These are phyloP conservation scores for Fragum fragum DNA, from an alignment of 2,888 invertebrate genomes.

Conservation along the genomic window DNA sequence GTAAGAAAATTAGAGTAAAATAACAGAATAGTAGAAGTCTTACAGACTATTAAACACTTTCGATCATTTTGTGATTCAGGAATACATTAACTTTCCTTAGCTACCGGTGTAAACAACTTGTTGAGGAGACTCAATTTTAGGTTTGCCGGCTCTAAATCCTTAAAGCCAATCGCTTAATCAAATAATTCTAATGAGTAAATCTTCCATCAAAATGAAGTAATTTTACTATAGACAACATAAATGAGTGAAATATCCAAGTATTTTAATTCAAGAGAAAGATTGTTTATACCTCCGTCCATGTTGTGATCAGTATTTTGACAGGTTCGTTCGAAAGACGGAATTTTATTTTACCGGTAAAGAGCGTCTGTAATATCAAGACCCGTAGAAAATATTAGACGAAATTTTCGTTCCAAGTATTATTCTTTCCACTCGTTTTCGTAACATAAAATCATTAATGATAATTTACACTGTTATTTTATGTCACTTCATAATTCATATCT, in stretches of 20 bases:
- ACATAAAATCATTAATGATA: too few species aligned
- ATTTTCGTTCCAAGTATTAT: not conserved
- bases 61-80: not conserved
- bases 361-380: not conserved
- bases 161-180: too few species aligned
- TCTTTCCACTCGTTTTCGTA: not conserved
- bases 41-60: too few species aligned
- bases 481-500: not conserved
- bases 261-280: not conserved
- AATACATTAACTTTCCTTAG: conserved; percentile 1
- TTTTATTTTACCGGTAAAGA: conserved; percentile 7
- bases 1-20: too few species aligned
- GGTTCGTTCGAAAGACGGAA: conserved; percentile 10
- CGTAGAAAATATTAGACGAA: not conserved
- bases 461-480: too few species aligned
- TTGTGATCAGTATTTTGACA: conserved; percentile 13
- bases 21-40: too few species aligned
- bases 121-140: not conserved
- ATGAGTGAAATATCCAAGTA: too few species aligned
- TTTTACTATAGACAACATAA: too few species aligned
- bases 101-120: conserved; percentile 18
- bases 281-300: conserved; percentile 39
- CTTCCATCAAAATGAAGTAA: too few species aligned
- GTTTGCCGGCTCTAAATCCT: not conserved
- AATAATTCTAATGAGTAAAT: too few species aligned